Conservation (phyloP, 2,797 vertebrate genomes). For the Falco berigora region DNA sequence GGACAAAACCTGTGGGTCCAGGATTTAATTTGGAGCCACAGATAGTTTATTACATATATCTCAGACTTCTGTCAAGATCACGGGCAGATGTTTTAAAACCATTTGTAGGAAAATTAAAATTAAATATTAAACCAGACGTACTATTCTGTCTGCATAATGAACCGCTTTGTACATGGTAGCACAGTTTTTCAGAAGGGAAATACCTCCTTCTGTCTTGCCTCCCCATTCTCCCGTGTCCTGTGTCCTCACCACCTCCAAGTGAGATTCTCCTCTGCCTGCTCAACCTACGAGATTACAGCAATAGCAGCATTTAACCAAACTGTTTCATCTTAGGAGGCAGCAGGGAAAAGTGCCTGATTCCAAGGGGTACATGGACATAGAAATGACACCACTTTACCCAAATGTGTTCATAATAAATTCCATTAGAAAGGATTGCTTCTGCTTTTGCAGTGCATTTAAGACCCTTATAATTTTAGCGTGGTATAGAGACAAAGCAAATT, state of each 20-base stretch:
- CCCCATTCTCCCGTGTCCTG: neutral
- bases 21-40: neutral
- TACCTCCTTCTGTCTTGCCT: neutral
- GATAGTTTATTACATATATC: rapidly evolving
- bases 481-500: neutral
- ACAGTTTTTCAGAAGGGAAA: neutral
- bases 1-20: neutral
- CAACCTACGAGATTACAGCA: rapidly evolving
- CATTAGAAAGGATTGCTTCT: neutral
- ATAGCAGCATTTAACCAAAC: neutral
- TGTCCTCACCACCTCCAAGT: no score
- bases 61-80: neutral
- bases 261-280: neutral
- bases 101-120: neutral
- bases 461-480: neutral
- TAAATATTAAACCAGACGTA: neutral
- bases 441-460: neutral
- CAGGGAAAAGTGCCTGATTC: neutral
- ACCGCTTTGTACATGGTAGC: neutral
- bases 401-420: neutral
- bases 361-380: neutral
- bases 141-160: neutral
- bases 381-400: neutral
- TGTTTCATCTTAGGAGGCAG: rapidly evolving
- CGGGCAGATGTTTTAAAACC: neutral